Evolutionary conservation across 2,797 vertebrate species (phyloP).

Genomic region (Anisognathus igniventris): DNA sequence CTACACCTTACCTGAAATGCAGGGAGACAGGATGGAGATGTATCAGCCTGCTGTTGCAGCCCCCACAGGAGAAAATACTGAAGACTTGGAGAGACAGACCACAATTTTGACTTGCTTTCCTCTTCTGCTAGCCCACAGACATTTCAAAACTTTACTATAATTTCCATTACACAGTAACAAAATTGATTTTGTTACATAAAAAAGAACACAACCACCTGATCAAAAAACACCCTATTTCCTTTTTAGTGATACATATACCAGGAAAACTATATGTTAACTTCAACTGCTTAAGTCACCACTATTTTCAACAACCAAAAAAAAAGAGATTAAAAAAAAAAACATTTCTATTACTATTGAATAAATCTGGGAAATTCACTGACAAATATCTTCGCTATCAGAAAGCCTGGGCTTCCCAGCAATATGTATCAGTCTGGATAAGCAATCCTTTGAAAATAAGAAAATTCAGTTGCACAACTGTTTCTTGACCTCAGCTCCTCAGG

Average conservation of each 20-base stretch:
- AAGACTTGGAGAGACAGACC: neutral
- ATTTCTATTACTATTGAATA: neutral
- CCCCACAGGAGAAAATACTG: neutral
- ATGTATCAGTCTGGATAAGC: neutral
- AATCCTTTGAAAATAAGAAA: neutral
- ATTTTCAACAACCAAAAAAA: neutral
- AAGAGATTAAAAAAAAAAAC: rapidly evolving
- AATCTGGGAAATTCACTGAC: neutral
- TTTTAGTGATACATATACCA: neutral
- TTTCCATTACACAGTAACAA: neutral
- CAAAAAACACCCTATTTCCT: neutral
- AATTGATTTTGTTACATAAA: neutral
- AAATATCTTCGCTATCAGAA: neutral
- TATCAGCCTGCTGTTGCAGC: neutral
- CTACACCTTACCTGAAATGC: neutral
- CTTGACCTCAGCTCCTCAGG: neutral
- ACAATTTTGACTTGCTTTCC: neutral
- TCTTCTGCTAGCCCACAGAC: neutral
- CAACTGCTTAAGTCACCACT: neutral
- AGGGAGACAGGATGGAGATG: neutral
- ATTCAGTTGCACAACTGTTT: neutral
- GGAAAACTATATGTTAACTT: neutral
- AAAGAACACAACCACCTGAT: neutral
- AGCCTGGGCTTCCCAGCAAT: neutral
- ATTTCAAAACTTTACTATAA: neutral